Conservation (phyloP, 2,113 vertebrate genomes). For the Manacus vitellinus region DNA sequence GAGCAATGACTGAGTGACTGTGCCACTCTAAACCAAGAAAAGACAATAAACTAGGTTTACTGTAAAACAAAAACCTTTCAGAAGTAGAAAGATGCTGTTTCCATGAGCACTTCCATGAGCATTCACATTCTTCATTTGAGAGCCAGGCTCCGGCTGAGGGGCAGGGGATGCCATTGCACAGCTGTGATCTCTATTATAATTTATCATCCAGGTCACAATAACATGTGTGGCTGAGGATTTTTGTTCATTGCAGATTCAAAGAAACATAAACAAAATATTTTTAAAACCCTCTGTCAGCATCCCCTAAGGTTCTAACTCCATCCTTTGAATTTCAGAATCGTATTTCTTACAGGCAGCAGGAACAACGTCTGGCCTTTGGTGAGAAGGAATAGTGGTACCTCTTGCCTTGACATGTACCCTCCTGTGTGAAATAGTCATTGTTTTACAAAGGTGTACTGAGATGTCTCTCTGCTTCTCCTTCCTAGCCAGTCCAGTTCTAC, state of each 20-base stretch:
- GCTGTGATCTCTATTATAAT: neutral
- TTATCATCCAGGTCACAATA: neutral
- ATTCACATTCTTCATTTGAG: accelerated
- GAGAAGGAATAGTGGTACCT: neutral
- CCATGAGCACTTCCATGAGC: neutral
- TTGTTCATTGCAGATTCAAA: neutral
- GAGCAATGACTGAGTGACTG: neutral
- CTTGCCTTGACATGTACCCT: neutral
- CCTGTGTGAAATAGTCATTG: neutral
- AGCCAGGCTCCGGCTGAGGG: neutral
- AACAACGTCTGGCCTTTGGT: neutral
- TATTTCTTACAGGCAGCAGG: neutral
- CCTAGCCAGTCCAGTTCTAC: neutral
- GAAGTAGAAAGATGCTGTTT: neutral
- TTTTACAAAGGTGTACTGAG: neutral
- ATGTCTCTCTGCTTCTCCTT: neutral
- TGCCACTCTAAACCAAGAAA: neutral
- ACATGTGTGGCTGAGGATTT: neutral
- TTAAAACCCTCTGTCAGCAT: neutral
- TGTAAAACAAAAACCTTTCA: neutral
- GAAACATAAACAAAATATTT: neutral
- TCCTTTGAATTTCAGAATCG: neutral
- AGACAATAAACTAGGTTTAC: neutral
- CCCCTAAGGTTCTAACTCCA: neutral
- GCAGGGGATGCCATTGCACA: neutral